Evolutionary conservation across 2,113 vertebrate species (phyloP), one percentile per base, ranked within the genome.

Genomic region (Psittacara wagleri): DNA sequence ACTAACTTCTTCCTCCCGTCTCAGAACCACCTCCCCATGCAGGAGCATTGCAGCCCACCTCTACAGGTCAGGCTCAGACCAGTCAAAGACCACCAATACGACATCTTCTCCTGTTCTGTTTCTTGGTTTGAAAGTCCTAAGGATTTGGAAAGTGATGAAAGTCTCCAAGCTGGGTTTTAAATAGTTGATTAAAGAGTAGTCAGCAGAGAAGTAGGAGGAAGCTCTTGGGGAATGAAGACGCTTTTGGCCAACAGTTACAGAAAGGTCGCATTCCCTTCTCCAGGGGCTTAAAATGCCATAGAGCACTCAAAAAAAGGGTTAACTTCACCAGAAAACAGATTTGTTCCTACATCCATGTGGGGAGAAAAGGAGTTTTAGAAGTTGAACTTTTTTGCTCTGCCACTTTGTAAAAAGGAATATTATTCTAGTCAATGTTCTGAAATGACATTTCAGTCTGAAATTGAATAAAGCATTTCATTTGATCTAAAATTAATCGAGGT

Each of bases 141-240:
- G 68, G 83, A 82, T 95, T 80, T 94, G 78, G 66, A 83, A 92
- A 91, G 43, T 10, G 64, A 84, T 86, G 76, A 54, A 92, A 77
- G 57, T 73, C 86, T 94, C 51, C 1, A 1, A 76, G 61, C 31
- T 86, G 77, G 64, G 51, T 84, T 96, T 96, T 94, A 82, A 96
- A 91, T 77, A 95, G 90, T 90, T 96, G 91, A 90, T 96, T 96
- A 96, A 95, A 97, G 52, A 96, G 90, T 64, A 95, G 73, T n/a
- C 63, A 85, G 83, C 33, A 37, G 86, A 86, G 83, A 95, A 72
- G 57, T 7, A 83, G 83, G 61, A 51, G 72, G 91, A 62, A 88
- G 23, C 62, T 88, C 68, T 18, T 49, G 49, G 76, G 62, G 73
- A 82, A 92, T 31, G 33, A 54, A 75, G n/a, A 33, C 54, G 23